Evolutionary conservation across 2,113 vertebrate species (phyloP).

Genomic region (Malurus cyaneus): DNA sequence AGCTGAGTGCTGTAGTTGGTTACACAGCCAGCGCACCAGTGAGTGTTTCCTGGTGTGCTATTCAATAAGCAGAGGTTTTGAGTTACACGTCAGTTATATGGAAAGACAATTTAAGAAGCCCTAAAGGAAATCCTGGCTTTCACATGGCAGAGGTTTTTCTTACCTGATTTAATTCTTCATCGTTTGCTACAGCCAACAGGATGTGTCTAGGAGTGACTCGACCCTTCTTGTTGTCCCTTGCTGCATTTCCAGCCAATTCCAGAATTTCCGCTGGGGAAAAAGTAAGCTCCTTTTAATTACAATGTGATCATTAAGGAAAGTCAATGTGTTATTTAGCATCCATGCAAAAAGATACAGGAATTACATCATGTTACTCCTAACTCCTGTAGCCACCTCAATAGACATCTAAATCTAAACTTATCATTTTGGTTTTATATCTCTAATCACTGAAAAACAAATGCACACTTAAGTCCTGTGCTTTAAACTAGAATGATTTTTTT

Average conservation of each 20-base stretch:
- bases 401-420: neutral
- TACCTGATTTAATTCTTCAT: slow-evolving; percentile 98
- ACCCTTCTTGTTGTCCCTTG: slow-evolving; percentile 98
- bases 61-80: neutral
- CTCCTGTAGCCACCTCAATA: neutral
- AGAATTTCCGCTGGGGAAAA: slow-evolving; percentile 90
- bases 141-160: neutral
- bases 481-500: neutral
- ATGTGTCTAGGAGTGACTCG: slow-evolving; percentile 96
- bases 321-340: neutral
- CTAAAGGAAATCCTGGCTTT: slow-evolving; percentile 14
- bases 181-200: slow-evolving; percentile 95
- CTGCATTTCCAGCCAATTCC: slow-evolving; percentile 96
- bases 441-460: neutral
- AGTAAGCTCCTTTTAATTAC: slow-evolving; percentile 19
- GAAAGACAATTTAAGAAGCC: slow-evolving; percentile 40
- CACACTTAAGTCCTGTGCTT: neutral
- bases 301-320: neutral
- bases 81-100: slow-evolving; percentile 8
- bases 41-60: neutral
- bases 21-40: neutral
- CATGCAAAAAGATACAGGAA: neutral
- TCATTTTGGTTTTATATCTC: neutral
- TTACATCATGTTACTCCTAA: neutral
- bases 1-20: neutral